A percentile compares a stretch with the other conserved stretches of the same genome.
phyloP scores from a whole-genome alignment of 2,113 vertebrate species.

The Myotis yumanensis region DNA sequence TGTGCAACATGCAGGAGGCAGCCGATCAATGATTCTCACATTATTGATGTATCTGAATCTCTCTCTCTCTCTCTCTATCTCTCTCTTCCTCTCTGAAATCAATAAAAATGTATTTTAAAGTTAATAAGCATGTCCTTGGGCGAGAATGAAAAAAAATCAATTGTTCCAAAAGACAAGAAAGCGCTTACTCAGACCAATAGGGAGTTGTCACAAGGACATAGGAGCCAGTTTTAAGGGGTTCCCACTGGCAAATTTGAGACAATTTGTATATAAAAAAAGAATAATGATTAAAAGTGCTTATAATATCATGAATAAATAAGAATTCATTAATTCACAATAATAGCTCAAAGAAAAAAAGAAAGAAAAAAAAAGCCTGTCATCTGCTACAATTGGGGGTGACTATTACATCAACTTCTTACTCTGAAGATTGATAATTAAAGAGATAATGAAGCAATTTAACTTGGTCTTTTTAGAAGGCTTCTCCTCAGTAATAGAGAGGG shows the following conservation, averaged over 20 bases:
- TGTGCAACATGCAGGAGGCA: no score
- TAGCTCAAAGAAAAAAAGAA: no score
- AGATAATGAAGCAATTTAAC: neutral
- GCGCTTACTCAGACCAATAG: neutral
- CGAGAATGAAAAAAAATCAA: no score
- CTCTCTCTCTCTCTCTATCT: no score
- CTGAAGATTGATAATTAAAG: neutral
- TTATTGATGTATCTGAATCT: no score
- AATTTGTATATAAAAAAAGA: no score
- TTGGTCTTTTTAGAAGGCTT: neutral
- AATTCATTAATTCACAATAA: neutral
- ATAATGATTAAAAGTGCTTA: neutral
- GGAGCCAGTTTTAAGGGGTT: neutral
- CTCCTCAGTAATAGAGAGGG: neutral
- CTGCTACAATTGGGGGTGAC: neutral
- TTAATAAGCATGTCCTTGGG: no score
- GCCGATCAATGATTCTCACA: no score
- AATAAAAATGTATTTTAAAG: no score
- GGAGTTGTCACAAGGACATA: neutral
- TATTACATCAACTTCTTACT: neutral
- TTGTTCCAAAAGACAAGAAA: slow-evolving; percentile 21
- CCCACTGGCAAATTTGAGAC: no score
- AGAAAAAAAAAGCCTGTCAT: neutral
- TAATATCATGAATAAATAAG: neutral
- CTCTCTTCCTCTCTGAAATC: no score